Base-by-base conservation (phyloP, 2,797 vertebrate genomes). In the Amblyopsis hoosieri region DNA sequence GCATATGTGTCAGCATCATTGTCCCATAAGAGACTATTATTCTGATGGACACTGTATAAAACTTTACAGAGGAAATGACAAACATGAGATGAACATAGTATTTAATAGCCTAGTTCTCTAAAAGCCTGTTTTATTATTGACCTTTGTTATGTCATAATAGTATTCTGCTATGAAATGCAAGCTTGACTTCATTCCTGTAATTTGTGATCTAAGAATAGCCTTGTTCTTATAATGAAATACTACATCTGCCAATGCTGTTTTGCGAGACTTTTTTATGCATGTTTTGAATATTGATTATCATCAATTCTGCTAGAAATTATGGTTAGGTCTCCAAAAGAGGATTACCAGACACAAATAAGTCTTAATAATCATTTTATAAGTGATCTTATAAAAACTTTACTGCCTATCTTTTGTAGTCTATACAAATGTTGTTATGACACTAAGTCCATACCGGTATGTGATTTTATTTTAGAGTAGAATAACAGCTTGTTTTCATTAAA, bases 1-100 rank as follows among this genome's bases (percentile, higher is more conserved):
- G 80, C 72, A 74, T 52, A 12, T 60, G 73, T 64, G 57, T 31
- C 71, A 56, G 70, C 68, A 65, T 81, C 67, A 50, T 15, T 72
- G 23, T 54, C 17, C 29, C 48, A 60, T 65, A 15, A 64, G 52
- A 54, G 9, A 15, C 54, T 66, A n/a, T 62, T 78, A 62, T 78
- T 66, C 12, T 62, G 5, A 45, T 54, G 8, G 42, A 53, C 60
- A 12, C 37, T 59, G 31, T 74, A 37, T 56, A 33, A 56, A 71
- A 60, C 19, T 8, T n/a, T 2, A 31, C 46, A 11, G 14, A 0
- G 3, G 66, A 56, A 66, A 51, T 37, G 4, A 29, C 13, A 33
- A 2, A 37, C 2, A 11, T 29, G 33, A 6, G 17, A 49, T 15
- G 7, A 8, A 58, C 12, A 12, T 4, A 67, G 19, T 12, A 42